Base-by-base conservation (phyloP, 2,113 vertebrate species). In the Arenaria interpres region DNA sequence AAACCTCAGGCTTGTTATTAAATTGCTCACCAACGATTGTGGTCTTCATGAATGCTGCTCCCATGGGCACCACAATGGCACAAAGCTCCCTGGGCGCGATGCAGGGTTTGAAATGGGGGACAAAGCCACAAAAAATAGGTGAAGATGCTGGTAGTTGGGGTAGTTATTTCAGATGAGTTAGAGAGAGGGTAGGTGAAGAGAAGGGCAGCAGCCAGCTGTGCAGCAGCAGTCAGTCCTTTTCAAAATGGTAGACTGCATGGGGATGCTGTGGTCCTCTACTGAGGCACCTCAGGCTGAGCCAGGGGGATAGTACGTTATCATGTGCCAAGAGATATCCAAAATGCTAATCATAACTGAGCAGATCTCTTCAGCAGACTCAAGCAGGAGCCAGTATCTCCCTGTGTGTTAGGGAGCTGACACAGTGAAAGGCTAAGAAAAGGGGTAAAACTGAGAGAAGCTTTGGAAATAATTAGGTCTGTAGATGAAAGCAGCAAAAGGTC, bases 291-390 rank as follows among this genome's bases (percentile, higher is more conserved):
- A 9, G 23, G 39, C 35, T 62, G 39, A 23, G 35, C 15, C 43
- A 12, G 0, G 0, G 43, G 18, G 43, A 20, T 5, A 16, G 18
- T 1, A 8, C 0, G 0, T 43, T 73, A 25, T 45, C n/a, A 11
- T 11, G 3, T 3, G 1, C 15, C 60, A 14, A 30, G 18, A 43
- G 41, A 39, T n/a, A 62, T 5, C 59, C 41, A 33, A 4, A 24
- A 8, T 3, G 2, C 7, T 51, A 53, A 5, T 37, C 53, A 39
- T n/a, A 68, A 43, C 67, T 33, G 27, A 43, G 7, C 1, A 22
- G 15, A 22, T 56, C 37, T 46, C 53, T 14, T 43, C 53, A 66
- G 35, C 39, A 76, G 74, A 20, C 19, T 78, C 9, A 8, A 60
- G 50, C 20, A 21, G 46, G 9, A 90, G 56, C 37, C 60, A 50